Base-by-base conservation (phyloP, 1,140 invertebrate genomes). In the Sesamia nonagrioides region DNA sequence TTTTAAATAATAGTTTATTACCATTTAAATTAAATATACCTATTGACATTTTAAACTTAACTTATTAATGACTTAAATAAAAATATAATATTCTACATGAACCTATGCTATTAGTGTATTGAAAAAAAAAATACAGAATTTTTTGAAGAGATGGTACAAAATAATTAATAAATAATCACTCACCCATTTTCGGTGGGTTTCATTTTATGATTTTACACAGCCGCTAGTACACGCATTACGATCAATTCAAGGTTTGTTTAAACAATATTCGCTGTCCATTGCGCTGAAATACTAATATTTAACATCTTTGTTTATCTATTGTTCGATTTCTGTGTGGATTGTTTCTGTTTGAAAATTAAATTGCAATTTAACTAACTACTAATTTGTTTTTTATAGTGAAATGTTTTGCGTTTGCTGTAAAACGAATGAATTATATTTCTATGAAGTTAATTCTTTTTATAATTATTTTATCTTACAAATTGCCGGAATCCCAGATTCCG, bases 161-260 rank as follows among this genome's bases (percentile, higher is more conserved):
- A 17, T 52, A 52, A 17, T 18, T 33, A 45, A 56, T 37, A 35
- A 54, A 58, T 80, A 40, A 58, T 13, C 35, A 82, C 85, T 79
- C 79, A 86, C 85, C 78, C 78, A 78, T 85, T 82, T 42, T 21
- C 40, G 33, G 37, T 13, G 0, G 83, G 80, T 33, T 78, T 82
- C 85, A 86, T 83, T 79, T n/a, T n/a, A n/a, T n/a, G n/a, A n/a
- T n/a, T 81, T 80, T 71, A 54, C 66, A 77, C 71, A 60, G 66
- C 8, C 78, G 27, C 27, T 77, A 2, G 6, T 6, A 61, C 5
- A 50, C 66, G 27, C 27, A 13, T 15, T 56, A 33, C 7, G 37
- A 37, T 6, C 4, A 37, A 80, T 79, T 82, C 84, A 84, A 86
- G 84, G 84, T 85, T 83, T 86, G 79, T 85, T 86, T 89, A 86